Conservation (phyloP, 2,888 invertebrate genomes). For the Tiliacea aurago region DNA sequence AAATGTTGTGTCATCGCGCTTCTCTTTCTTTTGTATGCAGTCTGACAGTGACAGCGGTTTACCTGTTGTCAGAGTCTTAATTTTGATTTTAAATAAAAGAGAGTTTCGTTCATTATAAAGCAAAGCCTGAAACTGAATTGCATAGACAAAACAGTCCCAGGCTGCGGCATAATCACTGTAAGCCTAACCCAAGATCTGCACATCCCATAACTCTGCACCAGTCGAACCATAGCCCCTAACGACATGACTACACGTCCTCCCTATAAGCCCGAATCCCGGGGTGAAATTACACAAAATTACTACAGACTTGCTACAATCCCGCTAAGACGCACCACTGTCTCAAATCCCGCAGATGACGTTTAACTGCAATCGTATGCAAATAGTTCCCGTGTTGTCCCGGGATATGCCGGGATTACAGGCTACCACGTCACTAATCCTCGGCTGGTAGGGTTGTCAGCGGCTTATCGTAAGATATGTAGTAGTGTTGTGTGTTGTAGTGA, state of each 20-base stretch:
- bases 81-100: neutral
- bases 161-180: constrained; percentile 8
- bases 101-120: neutral
- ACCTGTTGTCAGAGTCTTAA: too few species aligned
- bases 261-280: constrained; percentile 60
- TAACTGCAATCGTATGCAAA: constrained; percentile 88
- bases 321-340: constrained; percentile 74
- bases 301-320: constrained; percentile 70
- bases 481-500: constrained; percentile 71
- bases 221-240: constrained; percentile 52
- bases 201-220: constrained; percentile 40
- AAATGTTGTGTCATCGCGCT: too few species aligned
- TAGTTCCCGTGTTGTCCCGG: constrained; percentile 75
- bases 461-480: constrained; percentile 82
- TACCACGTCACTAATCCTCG: constrained; percentile 82
- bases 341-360: constrained; percentile 85
- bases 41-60: too few species aligned
- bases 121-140: neutral
- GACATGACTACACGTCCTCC: constrained; percentile 23
- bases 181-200: constrained; percentile 16
- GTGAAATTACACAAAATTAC: constrained; percentile 76
- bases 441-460: constrained; percentile 80
- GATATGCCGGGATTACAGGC: constrained; percentile 77
- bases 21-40: too few species aligned
- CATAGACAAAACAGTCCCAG: neutral